Evolutionary conservation across 2,888 invertebrate species (phyloP), one percentile per base, ranked within the genome.

Genomic region (Clusia tigrina): DNA sequence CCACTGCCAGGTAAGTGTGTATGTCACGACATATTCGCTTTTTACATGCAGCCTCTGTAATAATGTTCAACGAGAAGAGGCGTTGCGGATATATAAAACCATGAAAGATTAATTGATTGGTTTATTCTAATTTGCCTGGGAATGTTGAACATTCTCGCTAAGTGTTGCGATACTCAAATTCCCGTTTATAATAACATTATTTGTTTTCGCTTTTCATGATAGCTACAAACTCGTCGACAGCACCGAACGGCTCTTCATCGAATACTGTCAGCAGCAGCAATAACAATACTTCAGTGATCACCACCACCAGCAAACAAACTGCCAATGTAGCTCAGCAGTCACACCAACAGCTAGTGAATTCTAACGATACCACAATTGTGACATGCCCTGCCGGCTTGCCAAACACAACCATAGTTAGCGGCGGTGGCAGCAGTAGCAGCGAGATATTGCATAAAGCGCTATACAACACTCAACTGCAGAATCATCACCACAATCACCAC

Each of bases 1-100:
- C 93, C 93, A 64, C 86, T 93, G 78, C 92, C 92, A 66, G 91
- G 91, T 78, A 83, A 69, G 70, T 66, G 26, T 18, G 42, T 15
- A 15, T 42, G n/a, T 6, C n/a, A 10, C n/a, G n/a, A n/a, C n/a
- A n/a, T n/a, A 32, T 32, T 32, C 6, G 32, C 6, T 9, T 32
- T 6, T 12, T 32, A 32, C 12, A 32, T 32, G 32, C n/a, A n/a
- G n/a, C n/a, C n/a, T n/a, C n/a, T n/a, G 42, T 1, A 58, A 56
- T 52, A 54, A n/a, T n/a, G n/a, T n/a, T n/a, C n/a, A n/a, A n/a
- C n/a, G n/a, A n/a, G n/a, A n/a, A n/a, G n/a, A n/a, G n/a, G 22
- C 10, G 9, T 52, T 52, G 10, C 23, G 10, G 0, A 22, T 24
- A 6, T 51, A 6, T 51, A 22, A 22, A 38, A n/a, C 38, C 38